phyloP scores from a whole-genome alignment of 1,140 invertebrate species.

The Halesus radiatus region DNA sequence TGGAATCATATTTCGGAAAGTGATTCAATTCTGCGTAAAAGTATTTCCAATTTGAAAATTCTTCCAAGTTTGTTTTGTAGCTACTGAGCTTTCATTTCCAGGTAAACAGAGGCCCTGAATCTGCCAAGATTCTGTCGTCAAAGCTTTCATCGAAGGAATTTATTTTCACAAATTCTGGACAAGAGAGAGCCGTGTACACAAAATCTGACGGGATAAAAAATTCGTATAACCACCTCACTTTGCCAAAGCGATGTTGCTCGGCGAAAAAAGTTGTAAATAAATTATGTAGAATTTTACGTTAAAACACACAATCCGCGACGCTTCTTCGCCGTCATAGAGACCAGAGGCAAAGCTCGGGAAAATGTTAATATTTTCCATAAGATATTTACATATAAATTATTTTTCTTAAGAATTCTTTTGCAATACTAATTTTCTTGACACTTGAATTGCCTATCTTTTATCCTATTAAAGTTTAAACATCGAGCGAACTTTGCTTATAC shows the following conservation, averaged over 20 bases:
- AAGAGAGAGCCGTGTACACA: conserved; percentile 1
- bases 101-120: conserved; percentile 19
- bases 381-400: conserved; percentile 33
- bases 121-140: conserved; percentile 27
- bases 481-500: not conserved
- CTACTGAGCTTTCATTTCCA: conserved; percentile 2
- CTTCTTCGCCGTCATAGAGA: not conserved
- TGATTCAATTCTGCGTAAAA: conserved; percentile 10
- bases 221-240: conserved; percentile 13
- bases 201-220: conserved; percentile 14
- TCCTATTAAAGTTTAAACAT: too few relatives aligned
- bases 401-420: conserved; percentile 6
- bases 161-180: conserved; percentile 31
- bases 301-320: not conserved
- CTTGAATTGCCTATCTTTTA: not conserved
- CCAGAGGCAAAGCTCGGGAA: not conserved
- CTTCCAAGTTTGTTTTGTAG: conserved; percentile 18
- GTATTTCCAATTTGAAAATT: conserved; percentile 11
- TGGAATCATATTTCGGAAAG: conserved; percentile 1
- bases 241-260: not conserved
- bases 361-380: conserved; percentile 8
- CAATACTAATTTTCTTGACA: not conserved
- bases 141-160: conserved; percentile 27
- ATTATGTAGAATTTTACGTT: conserved; percentile 25
- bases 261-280: conserved; percentile 20